phyloP scores from a whole-genome alignment of 1,140 invertebrate species.

The Pomacea maculata region DNA sequence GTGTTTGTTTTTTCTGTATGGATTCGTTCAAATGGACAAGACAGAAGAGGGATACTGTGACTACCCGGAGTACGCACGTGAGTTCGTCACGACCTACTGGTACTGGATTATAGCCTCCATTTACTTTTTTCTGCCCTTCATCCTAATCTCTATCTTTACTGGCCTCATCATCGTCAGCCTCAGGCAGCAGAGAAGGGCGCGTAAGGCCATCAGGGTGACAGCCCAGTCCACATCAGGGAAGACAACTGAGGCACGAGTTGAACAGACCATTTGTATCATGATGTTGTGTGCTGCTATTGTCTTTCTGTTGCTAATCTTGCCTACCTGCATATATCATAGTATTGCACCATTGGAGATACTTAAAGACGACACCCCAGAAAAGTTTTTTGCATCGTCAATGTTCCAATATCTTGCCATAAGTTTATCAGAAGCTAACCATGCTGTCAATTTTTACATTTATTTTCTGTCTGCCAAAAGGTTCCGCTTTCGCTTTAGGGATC shows the following conservation, averaged over 20 bases:
- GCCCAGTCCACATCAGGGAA: neutral
- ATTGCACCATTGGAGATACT: neutral
- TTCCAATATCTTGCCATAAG: neutral
- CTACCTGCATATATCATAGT: slow-evolving; percentile 10
- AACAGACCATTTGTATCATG: slow-evolving; percentile 26
- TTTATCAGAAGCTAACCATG: slow-evolving; percentile 21
- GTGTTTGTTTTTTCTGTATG: neutral
- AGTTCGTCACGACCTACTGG: neutral
- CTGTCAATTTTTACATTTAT: slow-evolving; percentile 34
- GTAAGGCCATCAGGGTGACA: neutral
- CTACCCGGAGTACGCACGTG: neutral
- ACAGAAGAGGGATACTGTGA: neutral
- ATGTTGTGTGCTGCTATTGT: slow-evolving; percentile 23
- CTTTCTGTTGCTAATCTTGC: slow-evolving; percentile 28
- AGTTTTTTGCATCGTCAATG: slow-evolving; percentile 4
- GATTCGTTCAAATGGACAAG: neutral
- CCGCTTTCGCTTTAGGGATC: slow-evolving; percentile 5
- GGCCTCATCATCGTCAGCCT: slow-evolving; percentile 3
- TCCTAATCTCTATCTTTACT: neutral
- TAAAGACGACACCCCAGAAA: neutral
- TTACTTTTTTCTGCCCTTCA: neutral
- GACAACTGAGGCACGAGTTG: neutral
- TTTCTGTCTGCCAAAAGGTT: slow-evolving; percentile 25
- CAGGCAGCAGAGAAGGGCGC: neutral
- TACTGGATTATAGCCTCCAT: no score